Conservation (phyloP, 1,140 invertebrate genomes). For the Atta colombica region DNA sequence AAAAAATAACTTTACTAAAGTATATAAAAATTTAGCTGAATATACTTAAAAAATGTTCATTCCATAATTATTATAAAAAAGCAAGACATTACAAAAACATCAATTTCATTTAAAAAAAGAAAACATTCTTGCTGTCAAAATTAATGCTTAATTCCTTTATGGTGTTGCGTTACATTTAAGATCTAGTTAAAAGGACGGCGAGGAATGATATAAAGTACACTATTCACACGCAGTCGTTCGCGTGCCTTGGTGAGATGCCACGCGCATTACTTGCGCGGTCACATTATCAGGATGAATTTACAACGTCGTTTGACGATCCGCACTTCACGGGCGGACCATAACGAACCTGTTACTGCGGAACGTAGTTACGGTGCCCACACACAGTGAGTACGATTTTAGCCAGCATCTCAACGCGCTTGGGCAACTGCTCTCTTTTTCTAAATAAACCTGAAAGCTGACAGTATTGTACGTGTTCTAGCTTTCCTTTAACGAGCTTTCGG, state of each 20-base stretch:
- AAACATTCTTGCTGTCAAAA: constrained; percentile 19
- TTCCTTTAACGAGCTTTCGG: constrained; percentile 46
- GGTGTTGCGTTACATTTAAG: not conserved
- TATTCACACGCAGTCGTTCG: not conserved
- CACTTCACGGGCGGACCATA: constrained; percentile 44
- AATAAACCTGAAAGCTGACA: constrained; percentile 49
- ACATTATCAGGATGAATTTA: constrained; percentile 60
- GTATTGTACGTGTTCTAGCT: constrained; percentile 25
- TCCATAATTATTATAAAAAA: not conserved
- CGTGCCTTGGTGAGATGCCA: constrained; percentile 18
- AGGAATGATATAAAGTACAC: constrained; percentile 11
- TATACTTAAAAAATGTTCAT: too few relatives aligned
- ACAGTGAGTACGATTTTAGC: constrained; percentile 66
- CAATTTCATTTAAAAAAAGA: not conserved
- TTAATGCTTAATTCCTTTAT: not conserved
- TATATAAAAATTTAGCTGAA: too few relatives aligned
- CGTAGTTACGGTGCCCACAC: constrained; percentile 67
- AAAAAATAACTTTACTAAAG: too few relatives aligned
- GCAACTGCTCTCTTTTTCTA: constrained; percentile 22
- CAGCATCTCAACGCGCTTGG: constrained; percentile 7
- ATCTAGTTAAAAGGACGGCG: not conserved
- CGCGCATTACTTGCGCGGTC: constrained; percentile 13
- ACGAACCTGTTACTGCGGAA: constrained; percentile 51
- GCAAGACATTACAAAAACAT: not conserved
- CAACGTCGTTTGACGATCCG: constrained; percentile 53